A percentile compares a stretch with the other conserved stretches of the same genome.
Conservation (phyloP, 2,797 vertebrate species). For the Urophycis tenuis region DNA sequence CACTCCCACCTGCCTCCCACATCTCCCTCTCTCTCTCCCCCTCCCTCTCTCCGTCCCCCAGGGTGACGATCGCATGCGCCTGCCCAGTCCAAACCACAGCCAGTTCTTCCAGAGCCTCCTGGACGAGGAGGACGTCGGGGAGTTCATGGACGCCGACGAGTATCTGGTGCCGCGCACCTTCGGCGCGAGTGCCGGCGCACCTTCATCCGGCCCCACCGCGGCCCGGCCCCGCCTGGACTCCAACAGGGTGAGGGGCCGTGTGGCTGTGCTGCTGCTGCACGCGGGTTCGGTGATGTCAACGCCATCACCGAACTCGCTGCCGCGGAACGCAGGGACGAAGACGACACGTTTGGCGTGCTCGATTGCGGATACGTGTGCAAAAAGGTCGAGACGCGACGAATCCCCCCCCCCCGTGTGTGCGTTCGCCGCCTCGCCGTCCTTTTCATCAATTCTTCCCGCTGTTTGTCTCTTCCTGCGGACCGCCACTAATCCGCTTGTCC, state of each 20-base stretch:
- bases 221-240: slow-evolving; percentile 82
- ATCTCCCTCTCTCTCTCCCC: neutral
- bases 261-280: too few relatives aligned
- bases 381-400: too few relatives aligned
- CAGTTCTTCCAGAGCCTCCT: slow-evolving; percentile 97
- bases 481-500: too few relatives aligned
- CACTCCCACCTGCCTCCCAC: too few relatives aligned
- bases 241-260: slow-evolving; percentile 80
- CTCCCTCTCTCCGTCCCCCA: slow-evolving; percentile 36
- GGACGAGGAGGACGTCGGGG: slow-evolving; percentile 90
- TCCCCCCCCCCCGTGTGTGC: too few relatives aligned
- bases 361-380: too few relatives aligned
- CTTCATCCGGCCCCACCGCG: slow-evolving; percentile 67
- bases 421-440: too few relatives aligned
- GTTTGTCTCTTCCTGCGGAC: too few relatives aligned
- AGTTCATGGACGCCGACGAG: slow-evolving; percentile 96
- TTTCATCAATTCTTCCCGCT: too few relatives aligned
- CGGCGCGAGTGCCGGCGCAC: slow-evolving; percentile 78
- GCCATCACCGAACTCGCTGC: slow-evolving; percentile 7
- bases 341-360: too few relatives aligned
- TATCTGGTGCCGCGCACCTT: slow-evolving; percentile 90
- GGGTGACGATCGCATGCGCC: slow-evolving; percentile 96
- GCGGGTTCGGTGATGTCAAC: too few relatives aligned
- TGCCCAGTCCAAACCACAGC: slow-evolving; percentile 94
- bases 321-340: too few relatives aligned